Evolutionary conservation across 2,113 vertebrate species (phyloP).

Genomic region (Corythaixoides concolor): DNA sequence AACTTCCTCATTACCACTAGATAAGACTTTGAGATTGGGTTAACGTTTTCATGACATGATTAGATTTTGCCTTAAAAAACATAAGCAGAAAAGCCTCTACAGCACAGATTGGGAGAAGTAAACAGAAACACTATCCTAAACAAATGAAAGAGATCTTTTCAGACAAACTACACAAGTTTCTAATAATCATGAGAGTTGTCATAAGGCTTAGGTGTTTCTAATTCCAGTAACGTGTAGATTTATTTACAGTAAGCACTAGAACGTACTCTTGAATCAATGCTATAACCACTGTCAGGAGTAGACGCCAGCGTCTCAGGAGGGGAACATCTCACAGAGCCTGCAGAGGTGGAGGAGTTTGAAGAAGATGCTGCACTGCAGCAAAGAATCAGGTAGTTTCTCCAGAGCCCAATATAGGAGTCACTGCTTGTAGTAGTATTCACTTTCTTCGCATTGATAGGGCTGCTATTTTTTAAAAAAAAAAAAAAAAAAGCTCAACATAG

Average conservation of each 20-base stretch:
- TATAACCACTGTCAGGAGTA: conserved; percentile 96
- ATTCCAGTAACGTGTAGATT: neutral
- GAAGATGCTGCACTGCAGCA: conserved; percentile 94
- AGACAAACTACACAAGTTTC: neutral
- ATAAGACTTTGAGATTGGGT: neutral
- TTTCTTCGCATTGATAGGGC: conserved; percentile 98
- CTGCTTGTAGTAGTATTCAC: conserved; percentile 89
- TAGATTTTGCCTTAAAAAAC: neutral
- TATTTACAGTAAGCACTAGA: neutral
- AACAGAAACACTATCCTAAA: neutral
- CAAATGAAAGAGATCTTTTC: neutral
- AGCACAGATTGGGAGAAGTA: rapidly evolving
- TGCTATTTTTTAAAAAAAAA: conserved; percentile 73
- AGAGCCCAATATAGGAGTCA: conserved; percentile 95
- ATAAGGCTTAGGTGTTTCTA: neutral
- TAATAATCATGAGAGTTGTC: neutral
- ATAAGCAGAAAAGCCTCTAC: neutral
- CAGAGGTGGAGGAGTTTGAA: conserved; percentile 72
- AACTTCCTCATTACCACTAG: neutral
- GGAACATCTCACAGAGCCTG: conserved; percentile 94
- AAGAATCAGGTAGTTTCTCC: conserved; percentile 98
- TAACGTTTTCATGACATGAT: neutral
- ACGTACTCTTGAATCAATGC: conserved; percentile 93
- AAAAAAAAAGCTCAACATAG: neutral
- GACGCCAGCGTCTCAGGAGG: conserved; percentile 98